phyloP scores from a whole-genome alignment of 2,113 vertebrate genomes.

The Rhadina sibilatrix region DNA sequence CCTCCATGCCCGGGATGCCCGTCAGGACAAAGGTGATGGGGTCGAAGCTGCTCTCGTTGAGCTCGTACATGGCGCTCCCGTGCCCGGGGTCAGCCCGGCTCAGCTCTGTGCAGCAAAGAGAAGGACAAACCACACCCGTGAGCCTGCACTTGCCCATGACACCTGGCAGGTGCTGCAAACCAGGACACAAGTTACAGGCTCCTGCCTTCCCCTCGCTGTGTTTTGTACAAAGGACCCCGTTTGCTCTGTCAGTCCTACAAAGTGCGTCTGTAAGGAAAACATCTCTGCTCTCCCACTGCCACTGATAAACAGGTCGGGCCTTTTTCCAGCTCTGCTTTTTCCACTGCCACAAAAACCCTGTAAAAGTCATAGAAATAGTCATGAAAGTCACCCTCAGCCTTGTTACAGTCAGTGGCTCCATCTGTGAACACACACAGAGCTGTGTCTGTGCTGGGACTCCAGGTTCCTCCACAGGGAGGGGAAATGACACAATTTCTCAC shows the following conservation, averaged over 20 bases:
- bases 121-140: accelerated
- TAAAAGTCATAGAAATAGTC: not conserved
- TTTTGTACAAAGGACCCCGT: not conserved
- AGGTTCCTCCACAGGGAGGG: not conserved
- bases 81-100: accelerated
- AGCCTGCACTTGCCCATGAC: accelerated
- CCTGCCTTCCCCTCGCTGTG: accelerated
- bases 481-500: not conserved
- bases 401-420: accelerated
- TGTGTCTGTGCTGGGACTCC: not conserved
- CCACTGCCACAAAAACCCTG: not conserved
- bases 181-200: accelerated
- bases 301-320: not conserved
- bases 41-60: slow-evolving; percentile 61
- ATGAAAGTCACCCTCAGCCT: not conserved
- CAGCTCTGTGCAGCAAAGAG: not conserved
- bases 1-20: slow-evolving; percentile 66
- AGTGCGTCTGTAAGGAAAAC: not conserved
- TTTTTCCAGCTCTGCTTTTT: not conserved
- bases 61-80: not conserved
- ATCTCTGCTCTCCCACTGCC: not conserved
- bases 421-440: not conserved
- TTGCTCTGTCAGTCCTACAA: not conserved
- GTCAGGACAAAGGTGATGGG: slow-evolving; percentile 64
- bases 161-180: accelerated